A percentile compares a stretch with the other conserved stretches of the same genome.
Conservation (phyloP, 2,888 invertebrate species). For the Dorcus hopei region DNA sequence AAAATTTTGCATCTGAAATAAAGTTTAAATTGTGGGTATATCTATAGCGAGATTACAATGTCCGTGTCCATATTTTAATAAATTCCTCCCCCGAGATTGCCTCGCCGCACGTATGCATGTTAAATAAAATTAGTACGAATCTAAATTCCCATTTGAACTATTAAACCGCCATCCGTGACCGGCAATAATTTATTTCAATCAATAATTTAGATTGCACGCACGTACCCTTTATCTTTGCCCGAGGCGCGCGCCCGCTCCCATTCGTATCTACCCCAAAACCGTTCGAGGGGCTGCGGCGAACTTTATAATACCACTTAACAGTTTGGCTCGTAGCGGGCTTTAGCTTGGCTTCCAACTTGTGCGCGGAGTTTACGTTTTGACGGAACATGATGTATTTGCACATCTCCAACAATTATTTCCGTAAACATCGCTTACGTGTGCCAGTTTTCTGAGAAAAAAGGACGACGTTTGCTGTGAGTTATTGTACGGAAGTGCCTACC, state of each 20-base stretch:
- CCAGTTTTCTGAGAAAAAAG: no score
- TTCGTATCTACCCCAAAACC: background rate
- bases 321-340: background rate
- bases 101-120: slow-evolving; percentile 6
- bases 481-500: no score
- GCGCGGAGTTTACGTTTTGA: background rate
- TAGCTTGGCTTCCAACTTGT: background rate
- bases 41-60: no score
- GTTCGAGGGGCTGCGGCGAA: background rate
- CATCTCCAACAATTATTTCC: background rate
- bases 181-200: background rate
- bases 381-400: background rate
- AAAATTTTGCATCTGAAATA: no score
- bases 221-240: background rate
- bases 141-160: slow-evolving; percentile 12
- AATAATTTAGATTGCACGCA: slow-evolving; percentile 1
- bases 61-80: slow-evolving; percentile 10
- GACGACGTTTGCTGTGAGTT: no score
- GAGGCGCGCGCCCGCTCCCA: background rate
- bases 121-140: slow-evolving; percentile 15
- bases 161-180: background rate
- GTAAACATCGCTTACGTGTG: no score
- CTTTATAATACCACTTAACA: background rate
- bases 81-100: slow-evolving; percentile 10
- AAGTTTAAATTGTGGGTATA: no score